Conservation (phyloP, 2,797 vertebrate species). For the Synanceia verrucosa region DNA sequence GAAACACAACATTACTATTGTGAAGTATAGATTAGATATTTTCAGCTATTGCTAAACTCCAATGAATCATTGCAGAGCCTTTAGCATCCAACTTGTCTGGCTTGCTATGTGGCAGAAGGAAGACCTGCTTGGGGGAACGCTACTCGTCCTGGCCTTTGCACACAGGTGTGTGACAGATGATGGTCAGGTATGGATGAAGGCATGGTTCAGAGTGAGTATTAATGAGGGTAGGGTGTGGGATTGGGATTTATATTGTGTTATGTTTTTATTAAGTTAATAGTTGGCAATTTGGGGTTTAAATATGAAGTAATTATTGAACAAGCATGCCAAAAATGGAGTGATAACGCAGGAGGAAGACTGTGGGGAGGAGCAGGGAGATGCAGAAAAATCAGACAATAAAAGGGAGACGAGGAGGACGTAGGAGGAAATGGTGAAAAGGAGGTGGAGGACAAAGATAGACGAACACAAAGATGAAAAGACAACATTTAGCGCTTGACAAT, state of each 20-base stretch:
- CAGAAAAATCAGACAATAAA: slow-evolving; percentile 20
- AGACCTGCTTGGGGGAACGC: slow-evolving; percentile 67
- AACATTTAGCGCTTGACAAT: slow-evolving; percentile 54
- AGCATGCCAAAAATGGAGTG: not conserved
- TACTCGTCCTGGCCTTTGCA: slow-evolving; percentile 72
- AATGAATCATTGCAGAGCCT: not conserved
- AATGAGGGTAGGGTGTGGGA: not conserved
- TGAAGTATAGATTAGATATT: not conserved
- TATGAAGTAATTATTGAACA: not conserved
- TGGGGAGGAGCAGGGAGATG: slow-evolving; percentile 3
- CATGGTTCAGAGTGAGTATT: not conserved
- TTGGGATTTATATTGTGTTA: not conserved
- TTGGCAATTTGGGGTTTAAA: slow-evolving; percentile 1
- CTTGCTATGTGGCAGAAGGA: slow-evolving; percentile 77
- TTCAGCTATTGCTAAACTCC: not conserved
- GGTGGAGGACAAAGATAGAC: slow-evolving; percentile 51
- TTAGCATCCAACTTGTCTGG: slow-evolving; percentile 47
- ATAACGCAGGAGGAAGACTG: not conserved
- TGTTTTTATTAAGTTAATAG: not conserved
- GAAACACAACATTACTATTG: not conserved
- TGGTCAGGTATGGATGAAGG: not conserved
- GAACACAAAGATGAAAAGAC: slow-evolving; percentile 58
- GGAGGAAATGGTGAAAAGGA: slow-evolving; percentile 45
- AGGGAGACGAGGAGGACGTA: slow-evolving; percentile 26
- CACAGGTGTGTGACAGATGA: slow-evolving; percentile 71